phyloP scores from a whole-genome alignment of 2,113 vertebrate genomes.

The Dasyurus viverrinus region DNA sequence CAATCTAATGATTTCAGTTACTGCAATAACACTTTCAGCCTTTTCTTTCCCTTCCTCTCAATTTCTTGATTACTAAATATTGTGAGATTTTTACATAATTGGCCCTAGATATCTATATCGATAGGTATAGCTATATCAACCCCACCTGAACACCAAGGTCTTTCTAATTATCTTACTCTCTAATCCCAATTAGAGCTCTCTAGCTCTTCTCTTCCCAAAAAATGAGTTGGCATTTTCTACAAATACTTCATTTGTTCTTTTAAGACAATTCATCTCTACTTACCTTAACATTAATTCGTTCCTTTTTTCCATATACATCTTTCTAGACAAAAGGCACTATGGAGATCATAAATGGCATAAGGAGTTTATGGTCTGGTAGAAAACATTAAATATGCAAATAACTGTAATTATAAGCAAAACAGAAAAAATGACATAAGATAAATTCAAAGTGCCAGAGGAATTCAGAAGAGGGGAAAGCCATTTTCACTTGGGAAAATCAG shows the following conservation, averaged over 20 bases:
- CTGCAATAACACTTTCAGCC: neutral
- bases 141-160: neutral
- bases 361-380: neutral
- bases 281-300: neutral
- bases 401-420: neutral
- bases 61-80: neutral
- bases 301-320: neutral
- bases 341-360: neutral
- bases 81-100: neutral
- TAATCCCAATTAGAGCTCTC: neutral
- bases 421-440: neutral
- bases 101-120: neutral
- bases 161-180: neutral
- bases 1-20: neutral
- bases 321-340: neutral
- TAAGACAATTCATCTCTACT: neutral
- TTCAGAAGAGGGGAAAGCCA: neutral
- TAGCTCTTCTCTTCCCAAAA: neutral
- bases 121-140: neutral
- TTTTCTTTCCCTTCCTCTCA: neutral
- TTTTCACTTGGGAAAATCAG: neutral
- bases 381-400: neutral
- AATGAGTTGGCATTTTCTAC: neutral
- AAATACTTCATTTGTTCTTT: constrained; percentile 4
- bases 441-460: neutral